A percentile compares a stretch with the other conserved stretches of the same genome.
These are phyloP conservation scores for Pogonocherus hispidulus DNA, from an alignment of 2,888 invertebrate species.

Conservation along the genomic window DNA sequence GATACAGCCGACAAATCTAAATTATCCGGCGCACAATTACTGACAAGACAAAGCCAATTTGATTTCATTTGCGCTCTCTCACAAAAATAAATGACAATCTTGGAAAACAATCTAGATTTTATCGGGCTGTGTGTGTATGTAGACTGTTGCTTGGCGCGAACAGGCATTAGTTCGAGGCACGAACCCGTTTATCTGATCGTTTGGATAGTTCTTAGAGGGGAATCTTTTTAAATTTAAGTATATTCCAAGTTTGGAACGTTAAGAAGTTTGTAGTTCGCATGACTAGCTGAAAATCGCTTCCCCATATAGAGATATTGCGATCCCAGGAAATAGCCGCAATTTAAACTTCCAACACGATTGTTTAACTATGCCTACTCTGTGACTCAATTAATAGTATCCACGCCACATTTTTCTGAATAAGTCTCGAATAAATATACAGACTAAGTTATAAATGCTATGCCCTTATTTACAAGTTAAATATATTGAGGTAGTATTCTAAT, in stretches of 20 bases:
- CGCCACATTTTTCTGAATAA: too few species aligned
- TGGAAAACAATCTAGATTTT: slow-evolving; percentile 49
- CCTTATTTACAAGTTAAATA: too few species aligned
- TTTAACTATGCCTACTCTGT: too few species aligned
- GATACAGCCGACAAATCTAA: slow-evolving; percentile 50
- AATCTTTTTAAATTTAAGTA: slow-evolving; percentile 43
- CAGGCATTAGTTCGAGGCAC: slow-evolving; percentile 52
- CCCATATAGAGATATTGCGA: not conserved
- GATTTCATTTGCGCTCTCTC: slow-evolving; percentile 57
- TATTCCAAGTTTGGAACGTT: slow-evolving; percentile 34
- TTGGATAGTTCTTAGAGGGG: slow-evolving; percentile 35
- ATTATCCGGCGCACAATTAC: slow-evolving; percentile 45
- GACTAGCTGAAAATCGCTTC: not conserved
- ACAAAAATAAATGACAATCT: slow-evolving; percentile 51
- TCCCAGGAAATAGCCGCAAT: not conserved
- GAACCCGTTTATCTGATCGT: slow-evolving; percentile 49
- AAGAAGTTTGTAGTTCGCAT: slow-evolving; percentile 6
- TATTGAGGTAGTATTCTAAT: too few species aligned
- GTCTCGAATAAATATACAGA: too few species aligned
- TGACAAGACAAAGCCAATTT: slow-evolving; percentile 53
- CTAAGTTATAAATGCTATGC: too few species aligned
- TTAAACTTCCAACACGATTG: not conserved
- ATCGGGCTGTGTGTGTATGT: slow-evolving; percentile 49
- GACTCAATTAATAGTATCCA: too few species aligned
- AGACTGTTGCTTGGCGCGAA: slow-evolving; percentile 53